These are phyloP conservation scores for Etheostoma nigrum DNA, from an alignment of 2,797 vertebrate genomes.

Conservation along the genomic window DNA sequence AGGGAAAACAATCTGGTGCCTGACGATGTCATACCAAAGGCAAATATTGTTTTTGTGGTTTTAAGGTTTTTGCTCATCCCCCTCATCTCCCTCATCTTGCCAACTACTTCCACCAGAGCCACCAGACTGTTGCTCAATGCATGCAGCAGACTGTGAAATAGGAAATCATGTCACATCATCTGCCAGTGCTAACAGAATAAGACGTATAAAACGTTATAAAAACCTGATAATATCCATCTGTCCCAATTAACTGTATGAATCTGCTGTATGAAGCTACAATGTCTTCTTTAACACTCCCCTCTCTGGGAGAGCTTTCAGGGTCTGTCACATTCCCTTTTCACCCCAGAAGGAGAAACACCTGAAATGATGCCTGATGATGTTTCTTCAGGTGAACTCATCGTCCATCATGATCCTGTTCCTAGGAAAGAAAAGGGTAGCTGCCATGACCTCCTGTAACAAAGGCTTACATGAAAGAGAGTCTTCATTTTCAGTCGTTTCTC, in stretches of 20 bases:
- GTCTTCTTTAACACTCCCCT: neutral
- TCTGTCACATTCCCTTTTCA: slow-evolving; percentile 13
- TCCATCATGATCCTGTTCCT: neutral
- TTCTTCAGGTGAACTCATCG: neutral
- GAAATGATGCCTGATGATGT: neutral
- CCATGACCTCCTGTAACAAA: too few relatives aligned
- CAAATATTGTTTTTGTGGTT: slow-evolving; percentile 32
- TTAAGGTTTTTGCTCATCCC: slow-evolving; percentile 44
- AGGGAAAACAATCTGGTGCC: slow-evolving; percentile 27
- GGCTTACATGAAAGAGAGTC: too few relatives aligned
- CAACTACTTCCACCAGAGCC: neutral
- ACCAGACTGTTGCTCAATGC: slow-evolving; percentile 14
- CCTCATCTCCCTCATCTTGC: neutral
- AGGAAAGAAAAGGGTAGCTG: too few relatives aligned
- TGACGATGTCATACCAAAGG: slow-evolving; percentile 33
- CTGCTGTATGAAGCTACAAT: too few relatives aligned
- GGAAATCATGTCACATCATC: slow-evolving; percentile 19
- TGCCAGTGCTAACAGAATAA: slow-evolving; percentile 7
- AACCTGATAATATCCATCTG: neutral
- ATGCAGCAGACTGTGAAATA: slow-evolving; percentile 37
- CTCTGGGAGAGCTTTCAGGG: neutral
- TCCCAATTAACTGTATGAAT: neutral
- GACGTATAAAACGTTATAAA: neutral
- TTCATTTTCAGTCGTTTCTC: too few relatives aligned
- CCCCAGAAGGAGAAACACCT: neutral